Percentiles rank a stretch among this genome's conserved stretches.
Conservation (phyloP, 2,797 vertebrate genomes). For the Gymnopithys bicolor region DNA sequence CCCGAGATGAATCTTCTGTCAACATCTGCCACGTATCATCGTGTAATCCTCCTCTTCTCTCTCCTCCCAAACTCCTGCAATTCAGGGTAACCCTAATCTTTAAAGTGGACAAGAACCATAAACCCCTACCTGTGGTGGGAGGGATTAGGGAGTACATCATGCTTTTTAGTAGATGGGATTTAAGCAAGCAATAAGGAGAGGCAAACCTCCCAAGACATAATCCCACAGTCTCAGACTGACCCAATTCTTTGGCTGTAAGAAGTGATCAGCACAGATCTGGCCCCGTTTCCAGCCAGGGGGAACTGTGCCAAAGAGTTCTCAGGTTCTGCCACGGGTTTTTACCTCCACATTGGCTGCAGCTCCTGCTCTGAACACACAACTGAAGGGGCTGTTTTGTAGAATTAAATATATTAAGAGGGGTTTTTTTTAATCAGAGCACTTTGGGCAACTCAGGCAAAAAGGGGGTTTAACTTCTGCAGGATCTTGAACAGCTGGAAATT, state of each 20-base stretch:
- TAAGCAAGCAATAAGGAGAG: constrained; percentile 77
- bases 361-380: background rate
- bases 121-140: constrained; percentile 78
- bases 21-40: constrained; percentile 73
- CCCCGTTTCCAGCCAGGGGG: background rate
- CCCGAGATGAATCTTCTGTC: constrained; percentile 56
- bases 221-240: constrained; percentile 78
- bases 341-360: background rate
- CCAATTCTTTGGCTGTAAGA: constrained; percentile 77
- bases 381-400: background rate
- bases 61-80: constrained; percentile 59
- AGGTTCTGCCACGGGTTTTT: background rate
- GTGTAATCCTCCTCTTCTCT: constrained; percentile 75
- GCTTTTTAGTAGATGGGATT: constrained; percentile 78
- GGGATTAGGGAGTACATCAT: constrained; percentile 76
- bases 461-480: background rate
- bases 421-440: background rate
- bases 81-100: constrained; percentile 81
- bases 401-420: background rate
- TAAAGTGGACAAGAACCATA: constrained; percentile 81
- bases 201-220: constrained; percentile 82
- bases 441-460: background rate
- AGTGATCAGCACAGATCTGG: constrained; percentile 33
- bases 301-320: constrained; percentile 16
- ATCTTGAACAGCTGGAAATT: background rate